Percentiles rank a stretch among this genome's conserved stretches.
phyloP scores from a whole-genome alignment of 2,888 invertebrate genomes.

The Ochropacha duplaris region DNA sequence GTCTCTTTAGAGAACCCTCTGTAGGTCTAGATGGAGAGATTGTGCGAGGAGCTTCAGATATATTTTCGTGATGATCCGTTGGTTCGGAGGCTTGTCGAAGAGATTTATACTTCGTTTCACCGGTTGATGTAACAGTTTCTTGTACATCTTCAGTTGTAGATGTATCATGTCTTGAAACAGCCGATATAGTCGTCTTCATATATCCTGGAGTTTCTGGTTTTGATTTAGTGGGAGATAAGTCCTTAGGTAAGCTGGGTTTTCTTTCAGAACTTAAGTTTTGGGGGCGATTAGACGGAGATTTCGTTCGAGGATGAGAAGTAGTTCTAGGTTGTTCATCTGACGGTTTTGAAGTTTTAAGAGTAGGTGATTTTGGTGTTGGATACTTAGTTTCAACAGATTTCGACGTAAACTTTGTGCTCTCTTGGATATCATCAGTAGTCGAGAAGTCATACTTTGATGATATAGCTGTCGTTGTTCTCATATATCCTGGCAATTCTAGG shows the following conservation, averaged over 20 bases:
- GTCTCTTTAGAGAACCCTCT: conserved; percentile 2
- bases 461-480: conserved; percentile 23
- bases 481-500: conserved; percentile 17
- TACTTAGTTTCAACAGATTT: conserved; percentile 19
- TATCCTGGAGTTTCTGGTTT: conserved; percentile 18
- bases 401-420: conserved; percentile 15
- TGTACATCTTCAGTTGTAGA: conserved; percentile 23
- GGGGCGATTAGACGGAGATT: conserved; percentile 8
- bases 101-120: conserved; percentile 12
- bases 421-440: conserved; percentile 20
- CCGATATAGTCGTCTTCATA: conserved; percentile 24
- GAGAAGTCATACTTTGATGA: conserved; percentile 22
- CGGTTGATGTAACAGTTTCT: conserved; percentile 15
- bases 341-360: conserved; percentile 5
- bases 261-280: background rate
- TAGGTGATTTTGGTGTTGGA: conserved; percentile 15
- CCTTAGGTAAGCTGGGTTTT: conserved; percentile 11
- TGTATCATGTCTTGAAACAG: conserved; percentile 23
- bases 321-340: background rate
- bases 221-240: conserved; percentile 20
- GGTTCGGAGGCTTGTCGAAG: background rate
- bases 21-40: conserved; percentile 2
- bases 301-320: background rate
- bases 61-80: too few relatives aligned
- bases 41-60: background rate